A percentile compares a stretch with the other conserved stretches of the same genome.
Conservation (phyloP, 2,797 vertebrate genomes). For the Tragelaphus oryx region DNA sequence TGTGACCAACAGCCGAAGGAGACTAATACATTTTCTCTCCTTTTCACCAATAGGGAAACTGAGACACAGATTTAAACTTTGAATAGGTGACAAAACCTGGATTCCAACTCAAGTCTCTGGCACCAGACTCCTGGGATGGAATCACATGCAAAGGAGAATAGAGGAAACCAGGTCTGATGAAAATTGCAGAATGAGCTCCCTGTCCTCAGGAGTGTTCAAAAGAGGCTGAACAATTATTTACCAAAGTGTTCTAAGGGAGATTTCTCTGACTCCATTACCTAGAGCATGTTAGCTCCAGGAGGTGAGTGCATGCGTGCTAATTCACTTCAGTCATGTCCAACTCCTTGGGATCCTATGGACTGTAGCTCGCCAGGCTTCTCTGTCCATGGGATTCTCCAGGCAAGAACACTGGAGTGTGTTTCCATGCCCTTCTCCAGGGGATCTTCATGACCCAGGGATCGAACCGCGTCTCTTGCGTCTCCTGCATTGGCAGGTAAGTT, state of each 20-base stretch:
- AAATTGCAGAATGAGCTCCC: background rate
- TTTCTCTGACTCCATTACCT: background rate
- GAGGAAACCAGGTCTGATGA: background rate
- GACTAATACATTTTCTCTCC: background rate
- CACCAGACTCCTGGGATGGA: background rate
- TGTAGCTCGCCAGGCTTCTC: rapidly evolving
- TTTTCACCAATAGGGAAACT: background rate
- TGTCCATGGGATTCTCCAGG: background rate
- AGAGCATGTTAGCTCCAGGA: background rate
- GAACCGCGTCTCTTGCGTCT: background rate
- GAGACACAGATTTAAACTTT: background rate
- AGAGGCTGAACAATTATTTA: background rate
- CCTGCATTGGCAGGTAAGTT: background rate
- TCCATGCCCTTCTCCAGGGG: background rate
- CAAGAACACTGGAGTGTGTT: background rate
- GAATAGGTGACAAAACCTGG: background rate
- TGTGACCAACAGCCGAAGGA: background rate
- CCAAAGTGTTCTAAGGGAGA: background rate
- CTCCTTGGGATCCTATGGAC: background rate
- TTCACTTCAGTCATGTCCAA: rapidly evolving
- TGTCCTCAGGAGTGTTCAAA: background rate
- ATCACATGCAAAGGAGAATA: background rate
- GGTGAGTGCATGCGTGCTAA: background rate
- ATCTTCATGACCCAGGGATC: background rate
- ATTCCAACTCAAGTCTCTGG: background rate